phyloP scores from a whole-genome alignment of 1,140 invertebrate genomes.

The Camponotus vicinus region DNA sequence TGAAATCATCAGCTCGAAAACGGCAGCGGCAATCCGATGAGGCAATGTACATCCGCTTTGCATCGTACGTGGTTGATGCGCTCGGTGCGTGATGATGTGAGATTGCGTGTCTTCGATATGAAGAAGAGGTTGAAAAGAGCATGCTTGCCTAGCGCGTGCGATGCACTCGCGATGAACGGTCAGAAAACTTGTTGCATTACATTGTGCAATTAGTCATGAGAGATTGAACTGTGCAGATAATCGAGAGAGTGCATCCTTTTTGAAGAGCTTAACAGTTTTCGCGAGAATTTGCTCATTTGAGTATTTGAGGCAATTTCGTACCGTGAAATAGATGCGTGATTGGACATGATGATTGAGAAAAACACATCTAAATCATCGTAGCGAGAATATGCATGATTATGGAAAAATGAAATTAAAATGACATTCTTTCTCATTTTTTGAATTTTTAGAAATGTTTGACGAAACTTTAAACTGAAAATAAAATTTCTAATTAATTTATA shows the following conservation, averaged over 20 bases:
- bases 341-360: background rate
- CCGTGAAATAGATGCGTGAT: constrained; percentile 36
- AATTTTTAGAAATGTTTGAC: background rate
- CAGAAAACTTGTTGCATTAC: constrained; percentile 49
- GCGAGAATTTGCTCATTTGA: constrained; percentile 32
- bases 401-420: background rate
- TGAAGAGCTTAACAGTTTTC: constrained; percentile 25
- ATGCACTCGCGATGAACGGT: constrained; percentile 36
- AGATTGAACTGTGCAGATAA: constrained; percentile 53
- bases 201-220: constrained; percentile 53
- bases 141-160: constrained; percentile 2
- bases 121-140: constrained; percentile 43
- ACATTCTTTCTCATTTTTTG: background rate
- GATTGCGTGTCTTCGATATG: constrained; percentile 56
- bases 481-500: background rate
- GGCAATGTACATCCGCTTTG: constrained; percentile 56
- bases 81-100: constrained; percentile 44
- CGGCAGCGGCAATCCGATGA: constrained; percentile 47
- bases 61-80: constrained; percentile 30
- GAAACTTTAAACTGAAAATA: background rate
- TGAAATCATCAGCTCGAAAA: constrained; percentile 65
- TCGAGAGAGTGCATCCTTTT: constrained; percentile 16
- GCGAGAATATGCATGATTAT: background rate
- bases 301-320: constrained; percentile 18
- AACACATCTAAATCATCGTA: background rate